Evolutionary conservation across 2,888 invertebrate genomes (phyloP).

Genomic region (Agrochola litura): DNA sequence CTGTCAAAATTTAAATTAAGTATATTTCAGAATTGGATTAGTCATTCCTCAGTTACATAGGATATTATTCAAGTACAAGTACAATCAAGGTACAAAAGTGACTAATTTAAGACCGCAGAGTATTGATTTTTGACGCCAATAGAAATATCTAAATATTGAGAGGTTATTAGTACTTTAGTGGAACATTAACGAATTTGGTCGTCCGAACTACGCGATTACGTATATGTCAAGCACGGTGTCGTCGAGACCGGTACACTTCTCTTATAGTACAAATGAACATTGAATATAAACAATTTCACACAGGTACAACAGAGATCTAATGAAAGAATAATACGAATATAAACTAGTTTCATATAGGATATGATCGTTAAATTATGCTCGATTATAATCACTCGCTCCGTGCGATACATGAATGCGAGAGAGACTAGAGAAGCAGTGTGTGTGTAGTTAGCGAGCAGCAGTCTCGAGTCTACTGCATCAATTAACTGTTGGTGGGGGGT

Average conservation of each 20-base stretch:
- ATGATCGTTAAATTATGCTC: constrained; percentile 89
- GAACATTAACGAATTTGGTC: constrained; percentile 85
- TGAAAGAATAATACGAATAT: constrained; percentile 90
- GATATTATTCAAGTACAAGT: constrained; percentile 88
- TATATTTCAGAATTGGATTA: constrained; percentile 90
- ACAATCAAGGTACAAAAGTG: constrained; percentile 90
- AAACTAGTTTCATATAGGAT: constrained; percentile 89
- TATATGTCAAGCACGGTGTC: constrained; percentile 81
- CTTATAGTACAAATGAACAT: constrained; percentile 86
- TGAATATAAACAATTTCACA: constrained; percentile 88
- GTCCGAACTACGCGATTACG: constrained; percentile 83
- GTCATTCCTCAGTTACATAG: constrained; percentile 87
- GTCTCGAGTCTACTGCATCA: constrained; percentile 89
- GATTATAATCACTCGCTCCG: constrained; percentile 81
- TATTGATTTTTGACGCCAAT: constrained; percentile 85
- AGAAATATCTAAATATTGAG: constrained; percentile 81
- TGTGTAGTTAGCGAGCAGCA: constrained; percentile 84
- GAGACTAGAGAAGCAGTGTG: constrained; percentile 89
- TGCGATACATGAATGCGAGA: constrained; percentile 87
- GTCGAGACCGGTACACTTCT: constrained; percentile 83
- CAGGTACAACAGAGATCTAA: constrained; percentile 91
- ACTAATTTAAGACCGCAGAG: constrained; percentile 89
- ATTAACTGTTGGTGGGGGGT: constrained; percentile 88
- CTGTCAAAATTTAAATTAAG: constrained; percentile 91
- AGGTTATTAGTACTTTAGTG: constrained; percentile 79